Evolutionary conservation across 35 echinoderm and acorn worm genomes (phyloP).

Genomic region (Patiria miniata): DNA sequence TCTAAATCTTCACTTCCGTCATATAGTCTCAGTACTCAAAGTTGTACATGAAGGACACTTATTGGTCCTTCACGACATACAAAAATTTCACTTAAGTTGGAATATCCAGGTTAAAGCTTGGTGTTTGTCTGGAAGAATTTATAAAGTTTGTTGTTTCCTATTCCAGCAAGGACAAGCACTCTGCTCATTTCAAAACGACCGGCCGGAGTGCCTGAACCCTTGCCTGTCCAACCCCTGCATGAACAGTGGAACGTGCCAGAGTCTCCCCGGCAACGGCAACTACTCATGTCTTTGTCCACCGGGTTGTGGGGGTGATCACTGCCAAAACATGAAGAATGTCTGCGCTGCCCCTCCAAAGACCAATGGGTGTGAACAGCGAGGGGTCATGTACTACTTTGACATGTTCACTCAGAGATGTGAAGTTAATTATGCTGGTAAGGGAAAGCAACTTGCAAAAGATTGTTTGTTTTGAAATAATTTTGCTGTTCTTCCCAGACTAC

Average conservation of each 20-base stretch:
- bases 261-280: constrained; percentile 62
- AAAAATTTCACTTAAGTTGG: not conserved
- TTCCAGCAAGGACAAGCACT: constrained; percentile 1
- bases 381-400: constrained; percentile 76
- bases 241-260: constrained; percentile 79
- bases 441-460: not conserved
- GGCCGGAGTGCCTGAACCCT: constrained; percentile 71
- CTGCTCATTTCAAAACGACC: not conserved
- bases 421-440: constrained; percentile 72
- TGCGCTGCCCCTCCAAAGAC: constrained; percentile 51
- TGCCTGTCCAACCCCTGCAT: constrained; percentile 70
- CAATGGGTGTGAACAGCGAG: constrained; percentile 53
- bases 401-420: constrained; percentile 73
- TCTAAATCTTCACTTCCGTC: too few species aligned
- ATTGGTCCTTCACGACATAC: too few species aligned
- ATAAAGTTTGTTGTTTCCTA: not conserved
- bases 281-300: constrained; percentile 83
- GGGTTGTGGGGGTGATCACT: constrained; percentile 58
- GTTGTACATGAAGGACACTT: too few species aligned
- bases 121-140: not conserved
- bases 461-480: not conserved
- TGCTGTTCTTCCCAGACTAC: not conserved
- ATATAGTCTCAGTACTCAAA: too few species aligned
- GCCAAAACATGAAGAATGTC: constrained; percentile 84
- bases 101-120: not conserved